These are phyloP conservation scores for Porites lobata DNA, from an alignment of 92 coral and sea anemone genomes.

Conservation along the genomic window DNA sequence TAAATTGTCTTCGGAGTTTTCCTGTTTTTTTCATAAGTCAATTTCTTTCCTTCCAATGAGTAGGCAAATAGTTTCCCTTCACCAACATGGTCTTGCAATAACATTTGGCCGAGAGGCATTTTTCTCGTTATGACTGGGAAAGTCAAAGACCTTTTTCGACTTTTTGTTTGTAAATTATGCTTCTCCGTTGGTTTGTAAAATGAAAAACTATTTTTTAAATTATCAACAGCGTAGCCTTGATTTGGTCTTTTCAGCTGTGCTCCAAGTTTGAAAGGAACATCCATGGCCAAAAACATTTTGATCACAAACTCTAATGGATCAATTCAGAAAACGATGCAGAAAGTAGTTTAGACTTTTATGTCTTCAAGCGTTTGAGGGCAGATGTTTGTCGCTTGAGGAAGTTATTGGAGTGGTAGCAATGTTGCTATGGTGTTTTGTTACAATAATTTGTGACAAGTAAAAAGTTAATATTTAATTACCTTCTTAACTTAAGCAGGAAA, in stretches of 20 bases:
- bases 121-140: conserved; percentile 35
- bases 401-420: neutral
- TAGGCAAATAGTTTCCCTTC: conserved; percentile 25
- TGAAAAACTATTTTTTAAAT: conserved; percentile 32
- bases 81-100: conserved; percentile 27
- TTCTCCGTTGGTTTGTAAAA: conserved; percentile 1
- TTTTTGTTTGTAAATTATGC: neutral
- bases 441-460: neutral
- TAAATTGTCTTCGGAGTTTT: neutral
- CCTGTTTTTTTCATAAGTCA: conserved; percentile 2
- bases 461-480: conserved; percentile 35
- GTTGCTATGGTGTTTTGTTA: conserved; percentile 34
- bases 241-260: conserved; percentile 28
- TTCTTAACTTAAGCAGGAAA: conserved; percentile 11
- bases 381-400: neutral
- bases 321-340: neutral
- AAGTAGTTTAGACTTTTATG: neutral
- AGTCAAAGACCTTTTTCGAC: conserved; percentile 20
- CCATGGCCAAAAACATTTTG: conserved; percentile 36
- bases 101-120: conserved; percentile 14
- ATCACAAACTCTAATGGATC: neutral
- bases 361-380: neutral
- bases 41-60: conserved; percentile 42
- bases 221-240: conserved; percentile 41
- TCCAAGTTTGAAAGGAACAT: conserved; percentile 40